A percentile compares a stretch with the other conserved stretches of the same genome.
Evolutionary conservation across 1,140 invertebrate genomes (phyloP).

Genomic region (Drosophila elegans): DNA sequence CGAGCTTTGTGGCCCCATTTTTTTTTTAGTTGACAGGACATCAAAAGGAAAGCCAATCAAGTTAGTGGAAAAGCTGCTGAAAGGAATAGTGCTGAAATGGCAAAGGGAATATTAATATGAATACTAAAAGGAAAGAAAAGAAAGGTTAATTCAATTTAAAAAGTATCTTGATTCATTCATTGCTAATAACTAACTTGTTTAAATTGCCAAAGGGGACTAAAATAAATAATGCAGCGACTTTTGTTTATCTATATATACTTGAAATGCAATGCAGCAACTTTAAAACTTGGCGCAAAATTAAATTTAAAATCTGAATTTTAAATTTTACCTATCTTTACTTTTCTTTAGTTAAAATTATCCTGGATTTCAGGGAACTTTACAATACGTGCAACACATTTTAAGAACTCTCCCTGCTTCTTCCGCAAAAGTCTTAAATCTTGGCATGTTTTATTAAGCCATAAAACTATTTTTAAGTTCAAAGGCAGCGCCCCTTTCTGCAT

Average conservation of each 20-base stretch:
- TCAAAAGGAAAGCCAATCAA: slow-evolving; percentile 45
- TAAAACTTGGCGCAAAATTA: neutral
- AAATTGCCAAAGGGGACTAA: too few relatives aligned
- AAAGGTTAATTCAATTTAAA: neutral
- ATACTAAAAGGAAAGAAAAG: neutral
- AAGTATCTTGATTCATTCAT: too few relatives aligned
- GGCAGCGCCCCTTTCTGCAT: neutral
- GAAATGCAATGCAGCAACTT: neutral
- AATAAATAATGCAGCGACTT: too few relatives aligned
- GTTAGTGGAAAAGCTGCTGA: neutral
- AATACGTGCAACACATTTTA: neutral
- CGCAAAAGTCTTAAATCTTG: neutral
- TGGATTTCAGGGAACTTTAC: neutral
- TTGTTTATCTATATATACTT: neutral
- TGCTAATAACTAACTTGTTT: too few relatives aligned
- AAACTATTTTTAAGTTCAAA: neutral
- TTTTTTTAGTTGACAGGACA: slow-evolving; percentile 26
- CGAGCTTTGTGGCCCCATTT: slow-evolving; percentile 16
- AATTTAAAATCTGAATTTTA: too few relatives aligned
- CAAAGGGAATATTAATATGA: neutral
- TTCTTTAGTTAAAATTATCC: neutral
- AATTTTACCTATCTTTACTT: neutral
- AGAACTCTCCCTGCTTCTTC: neutral
- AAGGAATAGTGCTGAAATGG: slow-evolving; percentile 3
- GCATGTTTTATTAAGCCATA: neutral